Percentiles rank a stretch among this genome's conserved stretches.
These are phyloP conservation scores for Champsocephalus gunnari DNA, from an alignment of 2,797 vertebrate genomes.

Conservation along the genomic window DNA sequence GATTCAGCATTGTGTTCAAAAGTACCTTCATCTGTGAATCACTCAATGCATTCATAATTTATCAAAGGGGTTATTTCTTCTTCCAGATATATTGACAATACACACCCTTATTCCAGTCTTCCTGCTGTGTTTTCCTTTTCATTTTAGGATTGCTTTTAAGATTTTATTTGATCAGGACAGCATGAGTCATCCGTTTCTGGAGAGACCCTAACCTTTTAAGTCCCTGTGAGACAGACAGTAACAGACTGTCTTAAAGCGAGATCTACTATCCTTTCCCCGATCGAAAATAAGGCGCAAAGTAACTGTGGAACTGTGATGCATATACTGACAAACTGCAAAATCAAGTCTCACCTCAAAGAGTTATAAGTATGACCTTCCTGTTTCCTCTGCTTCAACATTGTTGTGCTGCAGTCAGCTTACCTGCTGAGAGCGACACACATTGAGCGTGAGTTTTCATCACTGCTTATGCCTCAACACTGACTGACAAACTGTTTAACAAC, in stretches of 20 bases:
- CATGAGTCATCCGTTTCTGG: constrained; percentile 39
- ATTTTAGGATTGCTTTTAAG: constrained; percentile 42
- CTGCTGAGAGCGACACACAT: constrained; percentile 9
- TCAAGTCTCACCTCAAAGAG: constrained; percentile 23
- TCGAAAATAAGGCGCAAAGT: constrained; percentile 30
- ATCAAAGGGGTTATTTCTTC: constrained; percentile 1
- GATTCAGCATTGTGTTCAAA: background rate
- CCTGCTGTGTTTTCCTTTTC: constrained; percentile 25
- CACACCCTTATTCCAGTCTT: background rate
- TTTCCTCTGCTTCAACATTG: constrained; percentile 20
- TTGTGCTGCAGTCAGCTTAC: constrained; percentile 22
- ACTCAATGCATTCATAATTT: background rate
- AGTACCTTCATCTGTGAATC: background rate
- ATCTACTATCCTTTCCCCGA: background rate
- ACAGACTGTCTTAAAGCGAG: constrained; percentile 23
- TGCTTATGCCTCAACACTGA: background rate
- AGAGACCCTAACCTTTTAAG: constrained; percentile 52
- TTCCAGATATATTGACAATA: constrained; percentile 5
- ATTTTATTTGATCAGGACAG: constrained; percentile 31
- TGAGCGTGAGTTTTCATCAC: constrained; percentile 4
- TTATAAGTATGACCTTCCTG: constrained; percentile 28
- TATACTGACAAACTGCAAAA: constrained; percentile 18
- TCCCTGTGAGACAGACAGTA: constrained; percentile 24
- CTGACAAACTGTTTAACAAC: constrained; percentile 3
- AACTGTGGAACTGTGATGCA: constrained; percentile 6